A percentile compares a stretch with the other conserved stretches of the same genome.
phyloP scores from a whole-genome alignment of 2,113 vertebrate species.

The Saguinus imperator region DNA sequence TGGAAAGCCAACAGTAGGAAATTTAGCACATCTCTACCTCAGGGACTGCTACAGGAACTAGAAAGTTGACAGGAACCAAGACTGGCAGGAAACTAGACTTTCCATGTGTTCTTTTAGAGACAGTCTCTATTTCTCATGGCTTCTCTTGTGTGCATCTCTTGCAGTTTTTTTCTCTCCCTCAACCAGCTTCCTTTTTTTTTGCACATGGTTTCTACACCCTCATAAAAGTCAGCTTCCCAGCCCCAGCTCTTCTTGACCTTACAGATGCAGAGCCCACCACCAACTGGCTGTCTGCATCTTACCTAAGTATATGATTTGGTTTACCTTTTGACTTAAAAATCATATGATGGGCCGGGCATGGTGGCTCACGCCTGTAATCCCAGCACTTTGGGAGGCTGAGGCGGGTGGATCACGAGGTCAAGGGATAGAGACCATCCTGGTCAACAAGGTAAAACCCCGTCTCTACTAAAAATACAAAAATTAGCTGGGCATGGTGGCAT shows the following conservation, averaged over 20 bases:
- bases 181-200: slow-evolving; percentile 5
- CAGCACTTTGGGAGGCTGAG: too few species aligned
- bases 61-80: neutral
- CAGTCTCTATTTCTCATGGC: neutral
- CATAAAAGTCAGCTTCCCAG: neutral
- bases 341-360: neutral
- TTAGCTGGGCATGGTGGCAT: too few species aligned
- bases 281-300: neutral
- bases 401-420: too few species aligned
- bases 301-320: neutral
- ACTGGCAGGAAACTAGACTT: neutral
- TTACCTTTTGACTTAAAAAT: slow-evolving; percentile 16
- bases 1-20: neutral
- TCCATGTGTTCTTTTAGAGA: neutral
- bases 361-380: too few species aligned
- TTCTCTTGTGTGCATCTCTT: neutral
- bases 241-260: neutral
- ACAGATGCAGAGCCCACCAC: neutral
- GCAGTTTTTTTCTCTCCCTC: neutral
- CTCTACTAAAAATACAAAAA: too few species aligned
- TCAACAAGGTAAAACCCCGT: too few species aligned
- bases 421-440: too few species aligned
- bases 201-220: neutral
- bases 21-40: neutral
- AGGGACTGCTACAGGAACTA: neutral